Conservation (phyloP, 2,797 vertebrate species). For the Bradypodion ventrale region DNA sequence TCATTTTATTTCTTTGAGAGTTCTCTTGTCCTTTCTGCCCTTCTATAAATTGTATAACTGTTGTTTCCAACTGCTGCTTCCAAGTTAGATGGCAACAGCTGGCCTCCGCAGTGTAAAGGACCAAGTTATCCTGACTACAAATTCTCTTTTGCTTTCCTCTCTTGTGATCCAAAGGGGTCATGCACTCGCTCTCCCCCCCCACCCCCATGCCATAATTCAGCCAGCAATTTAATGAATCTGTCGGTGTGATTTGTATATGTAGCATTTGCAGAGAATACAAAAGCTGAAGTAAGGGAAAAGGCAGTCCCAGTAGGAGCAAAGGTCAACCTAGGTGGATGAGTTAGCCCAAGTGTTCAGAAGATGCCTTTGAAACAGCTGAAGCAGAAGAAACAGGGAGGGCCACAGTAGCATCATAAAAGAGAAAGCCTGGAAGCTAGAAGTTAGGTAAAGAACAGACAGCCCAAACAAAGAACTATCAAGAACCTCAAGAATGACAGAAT, state of each 20-base stretch:
- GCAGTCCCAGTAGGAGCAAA: neutral
- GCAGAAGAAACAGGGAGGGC: neutral
- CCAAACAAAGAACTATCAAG: neutral
- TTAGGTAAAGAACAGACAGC: neutral
- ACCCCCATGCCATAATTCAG: neutral
- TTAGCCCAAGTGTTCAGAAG: neutral
- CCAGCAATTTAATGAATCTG: neutral
- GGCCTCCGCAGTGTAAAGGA: neutral
- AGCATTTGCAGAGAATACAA: neutral
- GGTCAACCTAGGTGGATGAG: neutral
- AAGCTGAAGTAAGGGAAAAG: neutral
- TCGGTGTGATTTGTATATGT: neutral
- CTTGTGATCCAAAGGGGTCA: rapidly evolving
- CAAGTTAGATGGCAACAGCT: rapidly evolving
- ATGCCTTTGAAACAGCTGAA: neutral
- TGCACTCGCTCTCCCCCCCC: rapidly evolving
- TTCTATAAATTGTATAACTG: neutral
- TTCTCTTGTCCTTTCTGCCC: neutral
- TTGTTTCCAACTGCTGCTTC: neutral
- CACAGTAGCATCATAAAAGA: neutral
- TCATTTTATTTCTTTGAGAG: neutral
- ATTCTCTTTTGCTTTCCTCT: neutral
- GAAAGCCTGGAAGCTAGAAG: neutral
- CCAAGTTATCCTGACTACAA: neutral
- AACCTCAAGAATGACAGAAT: neutral